Evolutionary conservation across 2,797 vertebrate species (phyloP).

Genomic region (Furcifer pardalis): DNA sequence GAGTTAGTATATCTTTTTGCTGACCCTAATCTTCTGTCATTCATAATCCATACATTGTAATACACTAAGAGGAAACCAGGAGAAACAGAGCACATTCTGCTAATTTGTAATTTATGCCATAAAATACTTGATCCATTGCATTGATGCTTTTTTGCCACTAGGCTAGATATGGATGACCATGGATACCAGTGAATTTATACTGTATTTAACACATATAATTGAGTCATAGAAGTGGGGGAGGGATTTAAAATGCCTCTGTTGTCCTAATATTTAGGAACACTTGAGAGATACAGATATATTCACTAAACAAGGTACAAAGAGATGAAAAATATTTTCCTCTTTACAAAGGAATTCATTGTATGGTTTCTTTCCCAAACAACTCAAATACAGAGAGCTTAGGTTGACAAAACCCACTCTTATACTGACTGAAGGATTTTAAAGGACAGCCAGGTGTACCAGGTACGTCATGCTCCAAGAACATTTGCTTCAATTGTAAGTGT

Average conservation of each 20-base stretch:
- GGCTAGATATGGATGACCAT: slow-evolving; percentile 19
- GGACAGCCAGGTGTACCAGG: background rate
- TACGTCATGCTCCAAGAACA: slow-evolving; percentile 32
- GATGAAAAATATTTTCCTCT: background rate
- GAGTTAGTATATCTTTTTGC: background rate
- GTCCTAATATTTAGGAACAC: background rate
- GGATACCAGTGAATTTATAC: no score
- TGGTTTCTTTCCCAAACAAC: background rate
- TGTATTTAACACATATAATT: no score
- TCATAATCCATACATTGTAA: background rate
- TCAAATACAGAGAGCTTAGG: slow-evolving; percentile 16
- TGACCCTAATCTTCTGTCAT: background rate
- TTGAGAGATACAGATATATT: background rate
- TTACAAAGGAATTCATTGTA: background rate
- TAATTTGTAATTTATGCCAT: background rate
- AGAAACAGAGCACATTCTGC: background rate
- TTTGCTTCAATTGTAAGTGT: background rate
- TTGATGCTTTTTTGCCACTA: background rate
- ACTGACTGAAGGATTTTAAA: slow-evolving; percentile 23
- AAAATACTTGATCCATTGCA: background rate
- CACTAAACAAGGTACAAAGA: background rate
- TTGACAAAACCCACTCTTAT: slow-evolving; percentile 23
- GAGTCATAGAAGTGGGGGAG: no score
- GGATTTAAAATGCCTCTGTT: no score
- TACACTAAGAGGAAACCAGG: background rate